Evolutionary conservation across 2,797 vertebrate species (phyloP).

Genomic region (Basileuterus tristriatus): DNA sequence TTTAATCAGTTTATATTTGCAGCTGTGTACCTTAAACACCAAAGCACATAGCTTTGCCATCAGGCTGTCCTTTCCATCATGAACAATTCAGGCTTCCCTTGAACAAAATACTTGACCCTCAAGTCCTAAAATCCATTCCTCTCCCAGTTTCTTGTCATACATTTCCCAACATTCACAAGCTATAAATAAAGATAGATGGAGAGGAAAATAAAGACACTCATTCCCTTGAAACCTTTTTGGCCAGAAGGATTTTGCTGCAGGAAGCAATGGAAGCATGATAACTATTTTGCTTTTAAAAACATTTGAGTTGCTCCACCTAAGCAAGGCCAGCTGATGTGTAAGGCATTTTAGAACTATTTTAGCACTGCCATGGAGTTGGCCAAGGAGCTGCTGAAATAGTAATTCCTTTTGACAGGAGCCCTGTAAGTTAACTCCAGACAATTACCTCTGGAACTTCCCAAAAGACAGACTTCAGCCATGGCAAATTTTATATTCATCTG

Average conservation of each 20-base stretch:
- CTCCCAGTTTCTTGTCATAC: background rate
- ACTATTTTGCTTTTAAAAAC: constrained; percentile 6
- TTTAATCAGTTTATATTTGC: background rate
- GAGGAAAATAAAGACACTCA: background rate
- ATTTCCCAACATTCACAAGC: background rate
- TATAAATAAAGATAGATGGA: background rate
- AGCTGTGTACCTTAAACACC: background rate
- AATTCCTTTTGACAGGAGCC: constrained; percentile 34
- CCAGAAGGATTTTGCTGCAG: background rate
- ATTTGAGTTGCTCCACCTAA: background rate
- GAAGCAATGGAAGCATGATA: background rate
- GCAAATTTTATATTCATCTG: background rate
- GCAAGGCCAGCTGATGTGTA: background rate
- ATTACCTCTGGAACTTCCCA: background rate
- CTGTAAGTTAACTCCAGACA: constrained; percentile 5
- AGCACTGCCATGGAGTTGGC: background rate
- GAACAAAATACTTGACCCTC: background rate
- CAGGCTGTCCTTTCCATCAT: background rate
- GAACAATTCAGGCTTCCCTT: background rate
- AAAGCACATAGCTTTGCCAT: background rate
- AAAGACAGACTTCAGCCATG: background rate
- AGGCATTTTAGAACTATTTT: background rate
- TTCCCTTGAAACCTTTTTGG: background rate
- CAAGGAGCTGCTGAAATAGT: constrained; percentile 9
- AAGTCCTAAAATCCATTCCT: background rate